Evolutionary conservation across 2,113 vertebrate species (phyloP).

Genomic region (Callionymus lyra): DNA sequence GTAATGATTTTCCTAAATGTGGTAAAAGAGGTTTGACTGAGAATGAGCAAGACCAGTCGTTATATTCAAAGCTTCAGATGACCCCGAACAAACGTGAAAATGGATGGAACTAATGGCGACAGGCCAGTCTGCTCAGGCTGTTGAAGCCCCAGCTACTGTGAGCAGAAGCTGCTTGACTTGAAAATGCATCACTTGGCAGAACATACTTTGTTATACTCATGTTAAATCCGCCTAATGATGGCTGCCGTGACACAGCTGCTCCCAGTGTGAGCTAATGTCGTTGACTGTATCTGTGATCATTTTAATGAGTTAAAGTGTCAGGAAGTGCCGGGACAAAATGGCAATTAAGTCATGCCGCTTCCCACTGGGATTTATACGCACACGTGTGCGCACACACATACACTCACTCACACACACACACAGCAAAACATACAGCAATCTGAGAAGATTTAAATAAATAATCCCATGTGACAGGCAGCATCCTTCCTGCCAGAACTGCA

Average conservation of each 20-base stretch:
- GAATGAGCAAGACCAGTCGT: too few species aligned
- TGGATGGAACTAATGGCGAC: too few species aligned
- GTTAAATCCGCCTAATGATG: too few species aligned
- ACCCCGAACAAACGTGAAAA: too few species aligned
- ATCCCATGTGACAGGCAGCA: slow-evolving; percentile 1
- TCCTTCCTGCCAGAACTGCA: slow-evolving; percentile 1
- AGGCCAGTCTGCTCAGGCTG: too few species aligned
- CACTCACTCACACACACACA: background rate
- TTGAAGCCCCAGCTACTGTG: too few species aligned
- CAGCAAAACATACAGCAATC: background rate
- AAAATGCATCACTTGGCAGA: too few species aligned
- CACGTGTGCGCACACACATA: background rate
- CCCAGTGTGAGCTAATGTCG: background rate
- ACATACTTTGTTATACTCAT: too few species aligned
- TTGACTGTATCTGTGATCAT: slow-evolving; percentile 5
- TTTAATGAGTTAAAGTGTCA: slow-evolving; percentile 3
- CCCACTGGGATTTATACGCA: background rate
- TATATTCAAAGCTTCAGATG: too few species aligned
- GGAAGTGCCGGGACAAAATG: slow-evolving; percentile 9
- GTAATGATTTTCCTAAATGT: too few species aligned
- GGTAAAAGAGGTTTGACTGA: too few species aligned
- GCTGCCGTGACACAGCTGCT: slow-evolving; percentile 1
- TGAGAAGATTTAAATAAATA: background rate
- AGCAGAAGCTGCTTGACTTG: too few species aligned
- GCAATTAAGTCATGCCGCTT: slow-evolving; percentile 12